Evolutionary conservation across 2,113 vertebrate genomes (phyloP).

Genomic region (Epinephelus fuscoguttatus): DNA sequence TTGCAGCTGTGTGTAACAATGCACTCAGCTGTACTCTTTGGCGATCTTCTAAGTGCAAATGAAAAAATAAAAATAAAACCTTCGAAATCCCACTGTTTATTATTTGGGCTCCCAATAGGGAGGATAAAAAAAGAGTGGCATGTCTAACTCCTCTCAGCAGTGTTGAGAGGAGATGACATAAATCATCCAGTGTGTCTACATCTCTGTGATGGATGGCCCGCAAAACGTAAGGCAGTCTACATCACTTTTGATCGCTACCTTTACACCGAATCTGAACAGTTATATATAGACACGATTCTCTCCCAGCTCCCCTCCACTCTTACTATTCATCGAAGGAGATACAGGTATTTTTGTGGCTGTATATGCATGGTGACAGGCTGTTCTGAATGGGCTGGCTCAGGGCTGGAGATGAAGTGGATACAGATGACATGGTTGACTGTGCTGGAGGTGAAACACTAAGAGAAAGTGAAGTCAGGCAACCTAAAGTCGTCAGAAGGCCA

Average conservation of each 20-base stretch:
- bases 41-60: constrained; percentile 53
- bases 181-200: constrained; percentile 56
- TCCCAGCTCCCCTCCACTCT: constrained; percentile 17
- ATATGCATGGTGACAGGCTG: constrained; percentile 60
- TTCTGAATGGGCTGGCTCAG: constrained; percentile 52
- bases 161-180: constrained; percentile 48
- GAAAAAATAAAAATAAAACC: constrained; percentile 40
- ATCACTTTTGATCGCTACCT: constrained; percentile 68
- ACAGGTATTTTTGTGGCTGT: constrained; percentile 22
- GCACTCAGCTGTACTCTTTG: constrained; percentile 12
- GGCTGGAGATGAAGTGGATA: constrained; percentile 66
- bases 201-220: constrained; percentile 66
- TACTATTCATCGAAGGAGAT: constrained; percentile 38
- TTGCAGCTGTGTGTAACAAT: constrained; percentile 7
- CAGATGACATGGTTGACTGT: constrained; percentile 68
- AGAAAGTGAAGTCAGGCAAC: constrained; percentile 48
- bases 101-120: constrained; percentile 41
- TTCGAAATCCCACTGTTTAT: constrained; percentile 63
- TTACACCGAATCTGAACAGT: constrained; percentile 50
- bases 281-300: constrained; percentile 57
- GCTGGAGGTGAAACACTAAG: constrained; percentile 41
- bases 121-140: constrained; percentile 39
- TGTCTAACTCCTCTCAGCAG: constrained; percentile 44
- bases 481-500: constrained; percentile 53
- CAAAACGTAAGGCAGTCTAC: constrained; percentile 54